Conservation (phyloP, 2,113 vertebrate species). For the Calidris pugnax region DNA sequence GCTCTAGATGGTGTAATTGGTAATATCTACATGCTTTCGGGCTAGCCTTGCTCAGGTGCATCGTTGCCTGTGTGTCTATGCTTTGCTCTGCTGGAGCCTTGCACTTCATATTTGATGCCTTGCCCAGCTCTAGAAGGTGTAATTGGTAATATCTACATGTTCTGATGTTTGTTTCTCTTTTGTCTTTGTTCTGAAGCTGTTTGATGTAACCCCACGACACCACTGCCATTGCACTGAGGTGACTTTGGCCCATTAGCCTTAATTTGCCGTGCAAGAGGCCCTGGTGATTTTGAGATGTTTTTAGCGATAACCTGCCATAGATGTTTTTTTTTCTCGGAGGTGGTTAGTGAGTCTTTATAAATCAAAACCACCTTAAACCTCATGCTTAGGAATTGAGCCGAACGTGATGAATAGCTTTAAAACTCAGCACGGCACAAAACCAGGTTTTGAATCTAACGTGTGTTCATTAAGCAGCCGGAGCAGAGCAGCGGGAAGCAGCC, state of each 20-base stretch:
- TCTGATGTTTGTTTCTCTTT: not conserved
- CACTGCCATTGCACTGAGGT: not conserved
- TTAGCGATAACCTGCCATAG: not conserved
- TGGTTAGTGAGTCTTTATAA: not conserved
- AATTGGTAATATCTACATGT: not conserved
- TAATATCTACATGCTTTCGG: not conserved
- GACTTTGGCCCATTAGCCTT: not conserved
- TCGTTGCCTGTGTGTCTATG: rapidly evolving
- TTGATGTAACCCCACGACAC: not conserved
- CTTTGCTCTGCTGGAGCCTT: not conserved
- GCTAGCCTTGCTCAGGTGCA: not conserved
- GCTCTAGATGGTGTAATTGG: not conserved
- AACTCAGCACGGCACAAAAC: not conserved
- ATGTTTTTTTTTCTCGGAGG: not conserved
- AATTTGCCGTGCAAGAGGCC: not conserved
- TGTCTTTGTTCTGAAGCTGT: not conserved
- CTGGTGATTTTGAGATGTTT: not conserved
- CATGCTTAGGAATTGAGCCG: not conserved
- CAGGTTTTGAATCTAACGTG: not conserved
- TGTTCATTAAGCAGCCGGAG: not conserved
- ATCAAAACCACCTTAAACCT: not conserved
- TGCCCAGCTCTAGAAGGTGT: not conserved
- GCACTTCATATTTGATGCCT: not conserved
- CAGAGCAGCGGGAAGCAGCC: not conserved
- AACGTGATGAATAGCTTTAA: not conserved